Conservation (phyloP, 1,140 invertebrate genomes). For the Mactra quadrangularis region DNA sequence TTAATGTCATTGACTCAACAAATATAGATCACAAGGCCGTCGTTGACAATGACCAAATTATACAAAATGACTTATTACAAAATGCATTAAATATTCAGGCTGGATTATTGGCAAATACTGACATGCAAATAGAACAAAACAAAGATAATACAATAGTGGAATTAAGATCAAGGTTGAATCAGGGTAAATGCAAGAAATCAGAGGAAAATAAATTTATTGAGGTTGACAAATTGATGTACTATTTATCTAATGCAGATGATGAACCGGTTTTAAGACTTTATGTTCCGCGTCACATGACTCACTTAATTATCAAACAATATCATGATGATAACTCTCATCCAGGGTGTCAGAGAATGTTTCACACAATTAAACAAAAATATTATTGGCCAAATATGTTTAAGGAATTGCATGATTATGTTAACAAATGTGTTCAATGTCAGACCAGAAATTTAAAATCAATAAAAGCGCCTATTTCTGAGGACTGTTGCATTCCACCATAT, state of each 20-base stretch:
- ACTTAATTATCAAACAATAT: constrained; percentile 42
- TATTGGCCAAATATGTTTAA: constrained; percentile 63
- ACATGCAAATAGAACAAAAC: too few relatives aligned
- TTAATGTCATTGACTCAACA: constrained; percentile 55
- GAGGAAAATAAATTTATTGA: constrained; percentile 37
- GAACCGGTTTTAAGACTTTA: constrained; percentile 45
- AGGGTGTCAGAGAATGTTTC: constrained; percentile 53
- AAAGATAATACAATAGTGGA: too few relatives aligned
- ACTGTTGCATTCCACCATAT: constrained; percentile 57
- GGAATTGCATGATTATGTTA: constrained; percentile 30
- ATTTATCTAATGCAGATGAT: constrained; percentile 43
- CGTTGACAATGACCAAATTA: constrained; percentile 10
- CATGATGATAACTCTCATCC: constrained; percentile 60
- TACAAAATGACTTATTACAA: not conserved
- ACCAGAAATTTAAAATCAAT: constrained; percentile 13
- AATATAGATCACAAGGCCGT: constrained; percentile 42
- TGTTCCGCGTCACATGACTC: constrained; percentile 16
- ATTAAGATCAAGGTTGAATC: constrained; percentile 25
- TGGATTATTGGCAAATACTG: too few relatives aligned
- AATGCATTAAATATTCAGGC: too few relatives aligned
- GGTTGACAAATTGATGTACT: constrained; percentile 51
- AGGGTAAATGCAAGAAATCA: constrained; percentile 39
- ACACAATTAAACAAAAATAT: constrained; percentile 39
- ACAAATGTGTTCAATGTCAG: constrained; percentile 60
- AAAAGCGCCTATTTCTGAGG: constrained; percentile 38